These are phyloP conservation scores for Pollimyrus isidori DNA, from an alignment of 2,113 vertebrate species.

Conservation along the genomic window DNA sequence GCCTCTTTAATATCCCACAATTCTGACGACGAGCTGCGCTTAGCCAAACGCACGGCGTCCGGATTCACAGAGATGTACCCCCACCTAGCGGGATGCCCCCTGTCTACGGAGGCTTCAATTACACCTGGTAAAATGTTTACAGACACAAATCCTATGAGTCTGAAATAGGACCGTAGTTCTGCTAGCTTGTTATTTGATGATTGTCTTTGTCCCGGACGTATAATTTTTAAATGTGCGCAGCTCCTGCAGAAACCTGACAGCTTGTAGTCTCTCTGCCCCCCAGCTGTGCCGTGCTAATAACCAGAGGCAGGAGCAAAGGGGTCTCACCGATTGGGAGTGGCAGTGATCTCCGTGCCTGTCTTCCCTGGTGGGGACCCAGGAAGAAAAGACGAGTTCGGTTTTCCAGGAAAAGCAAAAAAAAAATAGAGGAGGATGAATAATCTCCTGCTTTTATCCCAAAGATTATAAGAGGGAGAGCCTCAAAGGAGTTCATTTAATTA, in stretches of 20 bases:
- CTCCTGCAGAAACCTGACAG: neutral
- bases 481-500: neutral
- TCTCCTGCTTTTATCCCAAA: slow-evolving; percentile 9
- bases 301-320: neutral
- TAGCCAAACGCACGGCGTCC: too few relatives aligned
- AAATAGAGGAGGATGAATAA: neutral
- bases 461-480: slow-evolving; percentile 1
- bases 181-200: neutral
- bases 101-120: neutral
- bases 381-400: neutral
- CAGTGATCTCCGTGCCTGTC: neutral
- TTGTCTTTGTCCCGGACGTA: neutral
- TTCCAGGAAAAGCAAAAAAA: neutral
- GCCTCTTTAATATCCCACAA: neutral
- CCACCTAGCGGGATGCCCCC: neutral
- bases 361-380: neutral
- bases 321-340: neutral
- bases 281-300: neutral
- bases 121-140: neutral
- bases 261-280: neutral
- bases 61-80: too few relatives aligned
- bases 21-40: neutral
- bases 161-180: neutral
- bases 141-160: neutral
- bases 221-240: neutral